Evolutionary conservation across 2,113 vertebrate genomes (phyloP), one percentile per base, ranked within the genome.

Genomic region (Sander lucioperca): DNA sequence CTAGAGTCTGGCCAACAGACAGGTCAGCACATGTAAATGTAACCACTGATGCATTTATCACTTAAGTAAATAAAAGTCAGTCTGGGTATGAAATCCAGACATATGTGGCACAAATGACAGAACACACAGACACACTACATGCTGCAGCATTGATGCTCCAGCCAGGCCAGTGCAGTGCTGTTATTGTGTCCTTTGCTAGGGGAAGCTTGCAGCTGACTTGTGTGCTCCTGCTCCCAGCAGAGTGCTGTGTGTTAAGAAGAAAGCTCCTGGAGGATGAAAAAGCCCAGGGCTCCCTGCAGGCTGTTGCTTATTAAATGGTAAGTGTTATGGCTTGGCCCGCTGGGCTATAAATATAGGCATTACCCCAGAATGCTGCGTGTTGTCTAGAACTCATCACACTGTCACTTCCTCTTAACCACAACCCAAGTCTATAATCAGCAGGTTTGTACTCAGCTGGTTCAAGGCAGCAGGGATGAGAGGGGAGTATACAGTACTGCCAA

Each of bases 221-320:
- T 78, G 77, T 25, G 65, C 85, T 73, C 54, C 67, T 59, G 23
- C 64, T 84, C 62, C 57, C 77, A 77, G 76, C 78, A 83, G 79
- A 90, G 87, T 9, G 77, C 81, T 8, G 64, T 79, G 80, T 83
- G 87, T 81, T 90, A 85, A 86, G 88, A 86, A 86, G 72, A 82
- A 86, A 90, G 77, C 87, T 83, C 45, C 74, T 77, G 59, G 72
- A 91, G 90, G 87, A 80, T 83, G 83, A 89, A 89, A 86, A 91
- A 89, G 88, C 86, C 79, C 74, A 79, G 63, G 80, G 73, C 70
- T 88, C 89, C 90, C 89, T 82, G 80, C 85, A 82, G 91, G 88
- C 83, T 79, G 88, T 75, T 79, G 67, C 84, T 89, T 92, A 94
- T 93, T 93, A 90, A 94, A 93, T 66, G 83, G 82, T 88, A 92